Base-by-base conservation (phyloP, 2,888 invertebrate genomes). In the Epiblema foenella region DNA sequence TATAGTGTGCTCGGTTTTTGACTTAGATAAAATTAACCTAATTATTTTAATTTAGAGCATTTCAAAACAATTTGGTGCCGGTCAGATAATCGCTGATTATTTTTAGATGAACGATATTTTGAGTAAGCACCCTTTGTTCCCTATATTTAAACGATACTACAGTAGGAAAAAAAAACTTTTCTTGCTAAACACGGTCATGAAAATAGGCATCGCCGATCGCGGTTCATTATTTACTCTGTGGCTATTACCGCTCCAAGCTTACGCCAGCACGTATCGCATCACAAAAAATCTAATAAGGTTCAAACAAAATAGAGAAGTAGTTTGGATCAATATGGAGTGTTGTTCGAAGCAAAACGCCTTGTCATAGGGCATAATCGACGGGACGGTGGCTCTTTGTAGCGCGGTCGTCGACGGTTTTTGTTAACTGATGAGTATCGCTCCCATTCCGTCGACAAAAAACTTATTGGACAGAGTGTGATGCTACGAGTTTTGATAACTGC, bases 291-390 rank as follows among this genome's bases (percentile, higher is more conserved):
- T 86, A 91, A 92, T 92, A 90, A 89, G 87, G 89, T 85, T 78
- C 82, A 84, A 87, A 85, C 86, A 88, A 91, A 92, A 91, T 90
- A 89, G 85, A 90, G 72, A 83, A 90, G 87, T 87, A 86, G 89
- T 89, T 90, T 89, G 93, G 93, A 93, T 93, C 93, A 92, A 93
- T 93, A 93, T 93, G 93, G 92, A 84, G 90, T 88, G 91, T 90
- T 89, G 89, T 89, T 87, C 87, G 77, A 79, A 83, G 81, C 85
- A 91, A 92, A 92, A 85, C 89, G 93, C 93, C 88, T 89, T 90
- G 93, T 93, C 93, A 93, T 93, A 93, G 89, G 87, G 88, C 87
- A 90, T 93, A 93, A 93, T 93, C 91, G 91, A 93, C 85, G 85
- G 82, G 88, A 86, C 90, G 90, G 90, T 90, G 91, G 93, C 91